Evolutionary conservation across 1,140 invertebrate genomes (phyloP).

Genomic region (Penaeus japonicus): DNA sequence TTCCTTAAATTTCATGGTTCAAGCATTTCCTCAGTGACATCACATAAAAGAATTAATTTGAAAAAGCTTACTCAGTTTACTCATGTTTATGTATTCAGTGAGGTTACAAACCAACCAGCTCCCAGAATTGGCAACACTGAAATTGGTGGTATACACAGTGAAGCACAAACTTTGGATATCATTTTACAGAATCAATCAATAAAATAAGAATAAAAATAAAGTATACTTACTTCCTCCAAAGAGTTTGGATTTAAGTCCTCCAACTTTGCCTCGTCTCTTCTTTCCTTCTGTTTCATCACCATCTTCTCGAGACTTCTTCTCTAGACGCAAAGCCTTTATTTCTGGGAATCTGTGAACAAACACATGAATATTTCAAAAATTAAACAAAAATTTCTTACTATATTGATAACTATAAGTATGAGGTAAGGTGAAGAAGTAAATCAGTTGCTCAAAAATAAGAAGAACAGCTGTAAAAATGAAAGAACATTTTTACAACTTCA

Average conservation of each 20-base stretch:
- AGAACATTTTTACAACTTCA: too few species aligned
- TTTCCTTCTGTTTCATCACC: conserved; percentile 47
- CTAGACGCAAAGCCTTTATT: conserved; percentile 54
- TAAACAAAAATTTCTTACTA: background rate
- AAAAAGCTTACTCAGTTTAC: too few species aligned
- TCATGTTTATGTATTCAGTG: too few species aligned
- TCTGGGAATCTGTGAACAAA: conserved; percentile 44
- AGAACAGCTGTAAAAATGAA: too few species aligned
- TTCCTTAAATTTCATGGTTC: too few species aligned
- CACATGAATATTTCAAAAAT: background rate
- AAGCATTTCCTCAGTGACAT: too few species aligned
- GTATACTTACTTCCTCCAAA: conserved; percentile 49
- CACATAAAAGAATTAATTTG: too few species aligned
- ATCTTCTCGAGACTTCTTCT: conserved; percentile 39
- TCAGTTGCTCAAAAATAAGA: too few species aligned
- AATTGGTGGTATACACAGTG: too few species aligned
- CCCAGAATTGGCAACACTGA: too few species aligned
- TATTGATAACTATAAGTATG: background rate
- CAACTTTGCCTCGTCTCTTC: conserved; percentile 42
- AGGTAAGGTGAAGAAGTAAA: too few species aligned
- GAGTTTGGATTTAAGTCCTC: conserved; percentile 50
- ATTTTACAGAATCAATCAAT: background rate
- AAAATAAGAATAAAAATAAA: background rate
- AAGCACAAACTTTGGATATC: background rate
- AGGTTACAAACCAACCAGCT: too few species aligned